phyloP scores from a whole-genome alignment of 2,797 vertebrate species.

The Macropus fuliginosus region DNA sequence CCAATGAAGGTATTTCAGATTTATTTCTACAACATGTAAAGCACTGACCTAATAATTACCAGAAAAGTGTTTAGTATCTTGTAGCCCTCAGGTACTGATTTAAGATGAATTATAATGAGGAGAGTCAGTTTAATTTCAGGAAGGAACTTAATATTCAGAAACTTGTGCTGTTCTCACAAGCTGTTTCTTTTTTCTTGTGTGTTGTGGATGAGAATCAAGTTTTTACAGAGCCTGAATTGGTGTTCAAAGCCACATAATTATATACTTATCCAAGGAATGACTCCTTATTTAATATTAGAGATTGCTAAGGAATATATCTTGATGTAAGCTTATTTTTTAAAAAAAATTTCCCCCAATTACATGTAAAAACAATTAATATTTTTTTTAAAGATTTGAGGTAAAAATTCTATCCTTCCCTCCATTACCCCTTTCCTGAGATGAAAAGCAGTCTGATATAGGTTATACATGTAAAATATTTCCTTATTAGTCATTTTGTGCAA shows the following conservation, averaged over 20 bases:
- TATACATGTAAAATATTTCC: not conserved
- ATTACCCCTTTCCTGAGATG: not conserved
- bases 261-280: not conserved
- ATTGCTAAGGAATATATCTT: not conserved
- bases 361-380: not conserved
- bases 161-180: not conserved
- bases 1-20: conserved; percentile 94
- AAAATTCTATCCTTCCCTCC: not conserved
- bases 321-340: not conserved
- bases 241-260: not conserved
- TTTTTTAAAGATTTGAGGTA: not conserved
- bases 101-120: not conserved
- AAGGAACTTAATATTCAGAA: not conserved
- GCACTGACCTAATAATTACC: not conserved
- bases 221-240: not conserved
- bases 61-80: not conserved
- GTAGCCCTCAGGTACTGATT: not conserved
- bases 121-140: not conserved
- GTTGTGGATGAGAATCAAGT: not conserved
- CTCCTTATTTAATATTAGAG: not conserved
- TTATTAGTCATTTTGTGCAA: not conserved
- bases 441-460: not conserved
- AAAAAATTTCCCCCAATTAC: not conserved
- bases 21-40: not conserved
- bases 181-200: not conserved